phyloP scores from a whole-genome alignment of 2,797 vertebrate species.

The Hyperoplus lanceolatus region DNA sequence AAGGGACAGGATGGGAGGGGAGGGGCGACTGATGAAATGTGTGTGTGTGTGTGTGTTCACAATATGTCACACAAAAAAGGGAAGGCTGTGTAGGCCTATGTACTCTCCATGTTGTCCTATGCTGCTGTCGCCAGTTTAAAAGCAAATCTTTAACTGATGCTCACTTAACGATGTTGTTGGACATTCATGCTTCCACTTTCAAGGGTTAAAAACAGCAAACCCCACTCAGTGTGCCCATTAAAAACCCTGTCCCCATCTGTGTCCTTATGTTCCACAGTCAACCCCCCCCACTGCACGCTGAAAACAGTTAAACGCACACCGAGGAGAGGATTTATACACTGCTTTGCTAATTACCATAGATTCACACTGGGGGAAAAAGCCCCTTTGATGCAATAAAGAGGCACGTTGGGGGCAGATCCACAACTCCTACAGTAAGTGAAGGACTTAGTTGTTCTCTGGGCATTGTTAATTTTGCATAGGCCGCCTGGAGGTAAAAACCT shows the following conservation, averaged over 20 bases:
- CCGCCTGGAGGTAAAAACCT: constrained; percentile 78
- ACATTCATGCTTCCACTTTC: constrained; percentile 57
- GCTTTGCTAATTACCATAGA: constrained; percentile 80
- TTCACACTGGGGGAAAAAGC: constrained; percentile 54
- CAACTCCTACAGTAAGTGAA: constrained; percentile 76
- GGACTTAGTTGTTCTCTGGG: constrained; percentile 77
- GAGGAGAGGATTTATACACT: constrained; percentile 69
- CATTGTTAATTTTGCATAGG: constrained; percentile 84
- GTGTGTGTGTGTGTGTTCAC: constrained; percentile 7
- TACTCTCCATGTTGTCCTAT: not conserved
- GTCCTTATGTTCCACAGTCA: constrained; percentile 77
- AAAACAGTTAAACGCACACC: constrained; percentile 81
- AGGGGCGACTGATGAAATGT: constrained; percentile 32
- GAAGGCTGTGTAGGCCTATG: constrained; percentile 10
- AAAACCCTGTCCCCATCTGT: constrained; percentile 70
- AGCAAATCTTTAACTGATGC: constrained; percentile 77
- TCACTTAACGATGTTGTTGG: constrained; percentile 44
- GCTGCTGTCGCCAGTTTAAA: constrained; percentile 48
- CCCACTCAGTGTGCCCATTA: constrained; percentile 72
- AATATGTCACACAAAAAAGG: not conserved
- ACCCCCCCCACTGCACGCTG: constrained; percentile 41
- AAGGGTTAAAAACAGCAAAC: constrained; percentile 78
- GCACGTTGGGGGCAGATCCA: constrained; percentile 61
- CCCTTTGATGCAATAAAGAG: constrained; percentile 78
- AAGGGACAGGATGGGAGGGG: constrained; percentile 41